A percentile compares a stretch with the other conserved stretches of the same genome.
These are phyloP conservation scores for Lethenteron camtschaticum DNA, from an alignment of 2,113 vertebrate genomes.

Conservation along the genomic window DNA sequence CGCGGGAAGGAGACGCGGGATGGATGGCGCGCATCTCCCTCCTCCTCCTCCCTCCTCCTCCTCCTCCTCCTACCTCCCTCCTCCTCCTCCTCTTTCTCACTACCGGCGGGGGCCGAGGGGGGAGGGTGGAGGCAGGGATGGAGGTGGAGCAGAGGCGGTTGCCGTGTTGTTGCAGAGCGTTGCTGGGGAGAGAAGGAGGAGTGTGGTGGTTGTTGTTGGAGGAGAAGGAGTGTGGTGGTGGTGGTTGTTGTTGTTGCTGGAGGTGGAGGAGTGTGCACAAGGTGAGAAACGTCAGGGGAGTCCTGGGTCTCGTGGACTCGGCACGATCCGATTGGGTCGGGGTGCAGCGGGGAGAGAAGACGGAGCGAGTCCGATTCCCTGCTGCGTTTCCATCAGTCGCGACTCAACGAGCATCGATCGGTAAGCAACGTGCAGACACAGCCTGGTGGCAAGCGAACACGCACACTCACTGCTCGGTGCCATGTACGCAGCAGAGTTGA, in stretches of 20 bases:
- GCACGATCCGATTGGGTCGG: background rate
- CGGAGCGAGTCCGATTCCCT: background rate
- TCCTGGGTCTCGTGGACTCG: too few species aligned
- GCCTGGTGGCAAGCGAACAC: too few species aligned
- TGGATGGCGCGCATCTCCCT: too few species aligned
- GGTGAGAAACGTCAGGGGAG: background rate
- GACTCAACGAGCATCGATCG: too few species aligned
- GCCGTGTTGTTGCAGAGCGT: background rate
- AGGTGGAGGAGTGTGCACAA: background rate
- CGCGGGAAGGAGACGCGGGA: too few species aligned
- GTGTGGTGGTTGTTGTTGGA: background rate
- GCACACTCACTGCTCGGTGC: too few species aligned
- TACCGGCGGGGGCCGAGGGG: background rate
- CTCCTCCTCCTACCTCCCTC: too few species aligned
- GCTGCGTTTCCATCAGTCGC: too few species aligned
- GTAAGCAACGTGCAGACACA: too few species aligned
- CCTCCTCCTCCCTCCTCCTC: too few species aligned
- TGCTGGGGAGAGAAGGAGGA: background rate
- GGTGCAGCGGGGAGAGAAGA: background rate
- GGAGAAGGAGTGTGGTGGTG: background rate
- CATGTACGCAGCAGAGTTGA: too few species aligned
- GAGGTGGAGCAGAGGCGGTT: background rate
- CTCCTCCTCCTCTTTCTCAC: too few species aligned
- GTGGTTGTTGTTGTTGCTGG: background rate
- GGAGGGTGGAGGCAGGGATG: constrained; percentile 1